Percentiles rank a stretch among this genome's conserved stretches.
phyloP scores from a whole-genome alignment of 2,797 vertebrate genomes.

The Gymnoscopelus braueri region DNA sequence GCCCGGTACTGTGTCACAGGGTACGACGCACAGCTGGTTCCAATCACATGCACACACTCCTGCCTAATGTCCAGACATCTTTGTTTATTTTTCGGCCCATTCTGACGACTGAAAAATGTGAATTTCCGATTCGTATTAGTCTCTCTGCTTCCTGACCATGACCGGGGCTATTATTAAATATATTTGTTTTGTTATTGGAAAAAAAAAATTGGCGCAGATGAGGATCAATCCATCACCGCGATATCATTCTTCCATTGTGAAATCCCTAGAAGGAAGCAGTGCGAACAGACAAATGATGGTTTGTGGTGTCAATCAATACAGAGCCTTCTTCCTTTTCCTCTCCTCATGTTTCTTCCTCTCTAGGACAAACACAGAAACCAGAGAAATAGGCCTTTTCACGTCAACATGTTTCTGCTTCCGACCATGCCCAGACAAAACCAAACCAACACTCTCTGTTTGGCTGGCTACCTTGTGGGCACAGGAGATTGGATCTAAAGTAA shows the following conservation, averaged over 20 bases:
- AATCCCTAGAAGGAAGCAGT: slow-evolving; percentile 43
- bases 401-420: slow-evolving; percentile 35
- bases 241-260: slow-evolving; percentile 35
- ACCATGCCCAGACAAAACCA: slow-evolving; percentile 15
- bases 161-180: slow-evolving; percentile 3
- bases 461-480: slow-evolving; percentile 10
- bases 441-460: slow-evolving; percentile 1
- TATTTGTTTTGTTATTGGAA: slow-evolving; percentile 9
- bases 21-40: slow-evolving; percentile 70
- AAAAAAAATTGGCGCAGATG: too few relatives aligned
- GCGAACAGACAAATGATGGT: slow-evolving; percentile 54
- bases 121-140: background rate
- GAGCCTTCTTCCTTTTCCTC: slow-evolving; percentile 53
- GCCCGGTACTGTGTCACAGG: slow-evolving; percentile 48
- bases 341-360: slow-evolving; percentile 22
- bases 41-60: slow-evolving; percentile 47
- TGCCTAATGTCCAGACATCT: slow-evolving; percentile 42
- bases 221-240: slow-evolving; percentile 34
- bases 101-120: slow-evolving; percentile 48
- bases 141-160: slow-evolving; percentile 39
- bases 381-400: slow-evolving; percentile 38
- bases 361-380: slow-evolving; percentile 44
- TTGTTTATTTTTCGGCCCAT: slow-evolving; percentile 53
- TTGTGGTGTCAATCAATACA: slow-evolving; percentile 65
- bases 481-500: slow-evolving; percentile 8